Evolutionary conservation across 2,888 invertebrate genomes (phyloP).

Genomic region (Lasioglossum leucozonium): DNA sequence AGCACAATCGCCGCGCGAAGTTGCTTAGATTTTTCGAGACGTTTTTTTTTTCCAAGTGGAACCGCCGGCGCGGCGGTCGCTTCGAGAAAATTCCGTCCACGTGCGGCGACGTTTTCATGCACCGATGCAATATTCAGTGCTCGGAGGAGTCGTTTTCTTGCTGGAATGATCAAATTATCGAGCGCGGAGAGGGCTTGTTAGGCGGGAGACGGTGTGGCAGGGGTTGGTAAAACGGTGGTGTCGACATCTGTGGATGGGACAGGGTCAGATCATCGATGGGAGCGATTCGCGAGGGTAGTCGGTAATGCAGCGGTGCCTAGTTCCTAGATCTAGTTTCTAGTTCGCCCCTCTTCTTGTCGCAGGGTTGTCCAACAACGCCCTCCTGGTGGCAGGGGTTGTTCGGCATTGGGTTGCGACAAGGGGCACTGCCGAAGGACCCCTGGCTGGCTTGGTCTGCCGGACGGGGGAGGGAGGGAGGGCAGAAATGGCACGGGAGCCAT

Average conservation of each 20-base stretch:
- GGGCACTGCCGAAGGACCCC: constrained; percentile 31
- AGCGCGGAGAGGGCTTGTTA: constrained; percentile 61
- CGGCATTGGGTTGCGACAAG: constrained; percentile 53
- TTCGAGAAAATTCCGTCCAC: neutral
- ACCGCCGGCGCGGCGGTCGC: neutral
- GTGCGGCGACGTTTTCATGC: neutral
- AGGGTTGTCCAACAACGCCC: constrained; percentile 75
- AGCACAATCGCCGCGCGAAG: neutral
- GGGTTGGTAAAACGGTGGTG: constrained; percentile 73
- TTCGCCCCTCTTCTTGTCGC: constrained; percentile 14
- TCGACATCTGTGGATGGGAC: constrained; percentile 76
- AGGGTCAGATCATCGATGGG: constrained; percentile 46
- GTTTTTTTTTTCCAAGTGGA: neutral
- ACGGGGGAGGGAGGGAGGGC: constrained; percentile 69
- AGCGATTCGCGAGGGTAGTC: constrained; percentile 65
- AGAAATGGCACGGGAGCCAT: constrained; percentile 55
- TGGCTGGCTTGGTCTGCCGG: constrained; percentile 30
- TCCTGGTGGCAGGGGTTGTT: constrained; percentile 43
- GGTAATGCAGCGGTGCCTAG: constrained; percentile 77
- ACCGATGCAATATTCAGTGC: neutral
- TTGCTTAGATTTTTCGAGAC: neutral
- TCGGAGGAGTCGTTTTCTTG: constrained; percentile 1
- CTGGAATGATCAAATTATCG: constrained; percentile 45
- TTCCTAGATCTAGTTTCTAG: constrained; percentile 68
- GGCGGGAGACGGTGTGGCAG: constrained; percentile 56